phyloP scores from a whole-genome alignment of 2,888 invertebrate species.

The Papilio gigon region DNA sequence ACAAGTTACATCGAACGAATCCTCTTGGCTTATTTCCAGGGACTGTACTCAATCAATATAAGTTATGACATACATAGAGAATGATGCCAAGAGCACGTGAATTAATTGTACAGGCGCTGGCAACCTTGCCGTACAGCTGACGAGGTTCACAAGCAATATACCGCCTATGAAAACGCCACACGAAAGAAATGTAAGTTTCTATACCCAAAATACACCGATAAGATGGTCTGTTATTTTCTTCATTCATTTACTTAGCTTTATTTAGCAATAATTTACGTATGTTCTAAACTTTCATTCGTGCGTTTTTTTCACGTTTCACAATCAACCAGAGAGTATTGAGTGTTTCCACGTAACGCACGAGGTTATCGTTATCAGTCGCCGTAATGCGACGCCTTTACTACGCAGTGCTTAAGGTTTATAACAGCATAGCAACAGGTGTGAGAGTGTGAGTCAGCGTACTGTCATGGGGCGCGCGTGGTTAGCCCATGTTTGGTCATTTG shows the following conservation, averaged over 20 bases:
- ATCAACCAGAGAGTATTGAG: slow-evolving; percentile 1
- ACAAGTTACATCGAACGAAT: slow-evolving; percentile 1
- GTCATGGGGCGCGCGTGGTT: slow-evolving; percentile 60
- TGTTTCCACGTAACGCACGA: slow-evolving; percentile 43
- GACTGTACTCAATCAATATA: slow-evolving; percentile 12
- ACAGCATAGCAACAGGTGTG: slow-evolving; percentile 45
- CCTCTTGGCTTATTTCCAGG: slow-evolving; percentile 7
- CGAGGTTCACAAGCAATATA: not conserved
- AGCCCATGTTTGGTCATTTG: slow-evolving; percentile 67
- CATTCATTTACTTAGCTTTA: too few species aligned
- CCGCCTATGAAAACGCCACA: not conserved
- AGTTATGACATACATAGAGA: not conserved
- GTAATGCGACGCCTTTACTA: slow-evolving; percentile 46
- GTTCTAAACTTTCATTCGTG: too few species aligned
- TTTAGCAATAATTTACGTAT: too few species aligned
- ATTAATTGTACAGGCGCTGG: slow-evolving; percentile 4
- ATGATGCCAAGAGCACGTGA: slow-evolving; percentile 21
- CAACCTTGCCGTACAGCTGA: not conserved
- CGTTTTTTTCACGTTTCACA: not conserved
- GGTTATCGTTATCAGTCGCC: slow-evolving; percentile 69
- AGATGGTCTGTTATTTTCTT: too few species aligned
- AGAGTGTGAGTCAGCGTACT: slow-evolving; percentile 61
- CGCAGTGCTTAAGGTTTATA: slow-evolving; percentile 53
- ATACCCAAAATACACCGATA: too few species aligned
- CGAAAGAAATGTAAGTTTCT: not conserved